phyloP scores from a whole-genome alignment of 2,113 vertebrate species.

The Nothoprocta pentlandii region DNA sequence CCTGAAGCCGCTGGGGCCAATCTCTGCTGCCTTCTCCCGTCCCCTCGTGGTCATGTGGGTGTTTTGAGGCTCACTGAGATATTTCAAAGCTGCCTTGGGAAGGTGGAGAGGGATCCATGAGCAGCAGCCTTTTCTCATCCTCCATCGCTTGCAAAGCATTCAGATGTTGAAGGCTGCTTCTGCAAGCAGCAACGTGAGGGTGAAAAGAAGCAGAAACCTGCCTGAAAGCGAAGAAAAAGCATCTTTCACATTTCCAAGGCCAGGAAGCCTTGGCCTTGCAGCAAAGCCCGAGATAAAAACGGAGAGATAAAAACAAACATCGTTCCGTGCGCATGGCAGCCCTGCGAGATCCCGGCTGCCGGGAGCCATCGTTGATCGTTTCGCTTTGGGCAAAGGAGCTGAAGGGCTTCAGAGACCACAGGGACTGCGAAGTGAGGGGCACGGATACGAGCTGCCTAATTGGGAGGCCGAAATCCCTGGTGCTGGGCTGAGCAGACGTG shows the following conservation, averaged over 20 bases:
- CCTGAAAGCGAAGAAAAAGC: not conserved
- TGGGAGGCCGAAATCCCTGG: not conserved
- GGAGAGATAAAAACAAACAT: slow-evolving; percentile 12
- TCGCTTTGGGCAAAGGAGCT: not conserved
- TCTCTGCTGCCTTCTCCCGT: not conserved
- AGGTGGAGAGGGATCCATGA: not conserved
- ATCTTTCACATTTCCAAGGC: not conserved
- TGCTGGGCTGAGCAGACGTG: not conserved
- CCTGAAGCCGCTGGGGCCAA: not conserved
- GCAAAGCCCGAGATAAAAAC: not conserved
- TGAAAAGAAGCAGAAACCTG: not conserved
- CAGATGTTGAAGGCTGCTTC: not conserved
- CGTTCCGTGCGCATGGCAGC: not conserved
- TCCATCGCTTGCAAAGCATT: not conserved
- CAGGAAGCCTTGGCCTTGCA: not conserved
- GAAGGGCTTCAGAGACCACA: not conserved
- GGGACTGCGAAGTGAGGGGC: slow-evolving; percentile 2
- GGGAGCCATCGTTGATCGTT: slow-evolving; percentile 49
- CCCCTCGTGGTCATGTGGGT: not conserved
- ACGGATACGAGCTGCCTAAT: not conserved
- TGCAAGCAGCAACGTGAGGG: not conserved
- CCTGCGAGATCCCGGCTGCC: not conserved
- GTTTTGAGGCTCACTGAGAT: not conserved
- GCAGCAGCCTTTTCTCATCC: not conserved
- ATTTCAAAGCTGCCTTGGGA: not conserved